A percentile compares a stretch with the other conserved stretches of the same genome.
phyloP scores from a whole-genome alignment of 2,888 invertebrate genomes.

The Polydrusus pterygomalis region DNA sequence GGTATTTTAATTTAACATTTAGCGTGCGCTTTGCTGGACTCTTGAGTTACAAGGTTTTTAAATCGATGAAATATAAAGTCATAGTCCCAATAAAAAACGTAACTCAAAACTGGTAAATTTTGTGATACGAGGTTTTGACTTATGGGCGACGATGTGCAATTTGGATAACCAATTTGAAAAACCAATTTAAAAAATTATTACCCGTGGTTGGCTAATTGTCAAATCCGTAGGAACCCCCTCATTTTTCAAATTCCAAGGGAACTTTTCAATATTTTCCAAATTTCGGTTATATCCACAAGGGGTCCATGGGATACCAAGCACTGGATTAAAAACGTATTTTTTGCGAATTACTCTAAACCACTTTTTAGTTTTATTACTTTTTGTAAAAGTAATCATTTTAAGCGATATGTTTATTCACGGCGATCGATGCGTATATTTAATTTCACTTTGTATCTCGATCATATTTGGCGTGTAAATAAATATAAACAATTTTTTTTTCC shows the following conservation, averaged over 20 bases:
- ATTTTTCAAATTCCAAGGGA: conserved; percentile 14
- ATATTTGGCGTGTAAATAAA: no score
- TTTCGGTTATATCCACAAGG: neutral
- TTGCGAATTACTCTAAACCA: neutral
- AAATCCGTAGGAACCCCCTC: neutral
- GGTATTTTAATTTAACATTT: no score
- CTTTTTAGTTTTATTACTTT: neutral
- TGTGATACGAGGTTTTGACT: no score
- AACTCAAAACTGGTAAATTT: no score
- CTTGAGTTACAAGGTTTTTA: no score
- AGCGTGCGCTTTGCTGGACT: no score
- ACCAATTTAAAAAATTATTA: neutral
- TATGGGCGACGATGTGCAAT: no score
- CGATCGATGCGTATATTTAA: no score
- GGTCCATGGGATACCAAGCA: conserved; percentile 3
- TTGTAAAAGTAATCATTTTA: neutral
- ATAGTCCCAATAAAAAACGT: no score
- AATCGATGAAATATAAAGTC: no score
- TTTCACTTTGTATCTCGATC: neutral
- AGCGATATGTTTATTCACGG: neutral
- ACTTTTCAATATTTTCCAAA: conserved; percentile 12
- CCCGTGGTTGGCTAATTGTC: neutral
- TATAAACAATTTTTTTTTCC: no score
- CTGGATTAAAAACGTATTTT: conserved; percentile 6
- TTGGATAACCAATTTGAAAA: no score